Percentiles rank a stretch among this genome's conserved stretches.
Conservation (phyloP, 2,888 invertebrate genomes). For the Drosophila vallismaia region DNA sequence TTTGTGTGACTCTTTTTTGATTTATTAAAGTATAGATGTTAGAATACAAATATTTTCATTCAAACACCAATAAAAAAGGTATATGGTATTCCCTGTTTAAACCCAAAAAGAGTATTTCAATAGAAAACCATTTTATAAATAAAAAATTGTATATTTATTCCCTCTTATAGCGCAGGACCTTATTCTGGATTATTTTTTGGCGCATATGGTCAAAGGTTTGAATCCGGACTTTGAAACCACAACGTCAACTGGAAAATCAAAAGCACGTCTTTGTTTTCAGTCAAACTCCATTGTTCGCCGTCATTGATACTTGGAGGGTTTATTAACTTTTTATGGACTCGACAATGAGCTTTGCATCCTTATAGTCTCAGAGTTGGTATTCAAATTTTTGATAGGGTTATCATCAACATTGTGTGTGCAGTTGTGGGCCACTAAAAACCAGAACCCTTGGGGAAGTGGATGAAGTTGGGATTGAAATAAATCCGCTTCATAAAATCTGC, state of each 20-base stretch:
- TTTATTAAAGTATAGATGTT: background rate
- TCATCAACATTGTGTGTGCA: conserved; percentile 57
- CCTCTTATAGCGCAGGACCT: background rate
- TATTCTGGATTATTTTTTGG: conserved; percentile 46
- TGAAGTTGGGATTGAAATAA: conserved; percentile 17
- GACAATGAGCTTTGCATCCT: conserved; percentile 46
- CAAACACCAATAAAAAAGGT: background rate
- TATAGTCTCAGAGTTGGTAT: conserved; percentile 40
- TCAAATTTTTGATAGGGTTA: conserved; percentile 61
- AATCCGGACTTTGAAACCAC: conserved; percentile 67
- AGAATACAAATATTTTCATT: background rate
- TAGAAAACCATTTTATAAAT: conserved; percentile 10
- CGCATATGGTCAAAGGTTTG: conserved; percentile 76
- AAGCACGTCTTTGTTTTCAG: conserved; percentile 58
- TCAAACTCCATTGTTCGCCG: conserved; percentile 54
- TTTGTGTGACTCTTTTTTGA: background rate
- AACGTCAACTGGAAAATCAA: conserved; percentile 75
- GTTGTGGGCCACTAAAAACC: conserved; percentile 30
- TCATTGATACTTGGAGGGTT: conserved; percentile 52
- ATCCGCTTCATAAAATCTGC: conserved; percentile 42
- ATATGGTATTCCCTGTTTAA: background rate
- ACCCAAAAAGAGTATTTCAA: background rate
- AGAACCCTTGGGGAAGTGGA: conserved; percentile 3
- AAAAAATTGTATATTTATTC: background rate
- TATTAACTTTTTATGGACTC: conserved; percentile 71